A percentile compares a stretch with the other conserved stretches of the same genome.
These are phyloP conservation scores for Lamprologus lemairii DNA, from an alignment of 2,113 vertebrate genomes.

Conservation along the genomic window DNA sequence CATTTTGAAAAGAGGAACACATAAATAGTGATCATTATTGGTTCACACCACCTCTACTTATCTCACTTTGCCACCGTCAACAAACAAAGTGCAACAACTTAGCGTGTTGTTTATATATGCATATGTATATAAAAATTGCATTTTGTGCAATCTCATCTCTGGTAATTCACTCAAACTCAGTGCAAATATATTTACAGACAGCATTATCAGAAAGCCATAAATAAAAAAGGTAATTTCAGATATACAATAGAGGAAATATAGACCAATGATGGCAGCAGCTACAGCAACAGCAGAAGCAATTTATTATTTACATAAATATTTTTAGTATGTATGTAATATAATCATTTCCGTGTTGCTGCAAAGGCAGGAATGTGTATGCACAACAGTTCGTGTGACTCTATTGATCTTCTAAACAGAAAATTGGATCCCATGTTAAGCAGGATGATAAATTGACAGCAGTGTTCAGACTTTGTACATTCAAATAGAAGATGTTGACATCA, in stretches of 20 bases:
- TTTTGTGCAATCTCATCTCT: conserved; percentile 13
- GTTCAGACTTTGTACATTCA: not conserved
- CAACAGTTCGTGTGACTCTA: not conserved
- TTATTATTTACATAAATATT: conserved; percentile 44
- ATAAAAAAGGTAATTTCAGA: conserved; percentile 57
- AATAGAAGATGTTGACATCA: not conserved
- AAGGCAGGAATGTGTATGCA: not conserved
- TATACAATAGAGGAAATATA: conserved; percentile 26
- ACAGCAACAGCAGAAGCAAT: not conserved
- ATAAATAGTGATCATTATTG: conserved; percentile 19
- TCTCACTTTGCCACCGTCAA: not conserved
- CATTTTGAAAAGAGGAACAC: conserved; percentile 20
- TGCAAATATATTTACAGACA: conserved; percentile 33
- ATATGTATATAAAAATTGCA: not conserved
- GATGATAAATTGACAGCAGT: conserved; percentile 16
- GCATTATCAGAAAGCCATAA: conserved; percentile 42
- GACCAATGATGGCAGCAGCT: conserved; percentile 32
- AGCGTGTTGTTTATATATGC: not conserved
- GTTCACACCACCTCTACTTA: conserved; percentile 1
- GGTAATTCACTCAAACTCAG: conserved; percentile 11
- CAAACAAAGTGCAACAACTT: not conserved
- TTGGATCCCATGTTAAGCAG: conserved; percentile 1
- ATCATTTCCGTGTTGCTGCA: not conserved
- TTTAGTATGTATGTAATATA: conserved; percentile 12
- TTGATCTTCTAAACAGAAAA: conserved; percentile 34